A percentile compares a stretch with the other conserved stretches of the same genome.
Evolutionary conservation across 2,113 vertebrate genomes (phyloP).

Genomic region (Stegostoma tigrinum): DNA sequence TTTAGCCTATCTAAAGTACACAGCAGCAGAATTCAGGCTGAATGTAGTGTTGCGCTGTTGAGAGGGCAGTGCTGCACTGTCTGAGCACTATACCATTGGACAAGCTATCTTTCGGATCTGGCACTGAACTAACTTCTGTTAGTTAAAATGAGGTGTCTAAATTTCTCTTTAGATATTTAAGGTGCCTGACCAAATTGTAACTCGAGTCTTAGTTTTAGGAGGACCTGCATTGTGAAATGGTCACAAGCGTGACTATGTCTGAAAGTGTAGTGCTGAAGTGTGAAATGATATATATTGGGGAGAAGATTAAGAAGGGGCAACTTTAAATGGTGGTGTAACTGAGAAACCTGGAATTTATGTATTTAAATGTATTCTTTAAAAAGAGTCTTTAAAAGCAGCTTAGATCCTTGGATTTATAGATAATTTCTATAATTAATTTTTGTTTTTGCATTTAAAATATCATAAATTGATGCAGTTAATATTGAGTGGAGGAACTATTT

Average conservation of each 20-base stretch:
- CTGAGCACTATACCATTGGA: no score
- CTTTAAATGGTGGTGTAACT: not conserved
- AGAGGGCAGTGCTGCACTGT: not conserved
- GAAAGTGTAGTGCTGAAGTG: not conserved
- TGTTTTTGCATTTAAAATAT: not conserved
- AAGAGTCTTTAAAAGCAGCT: not conserved
- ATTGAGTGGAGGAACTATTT: not conserved
- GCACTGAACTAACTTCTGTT: no score
- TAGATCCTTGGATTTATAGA: not conserved
- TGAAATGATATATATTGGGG: not conserved
- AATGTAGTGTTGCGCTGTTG: not conserved
- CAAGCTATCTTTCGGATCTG: no score
- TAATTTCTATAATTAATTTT: not conserved
- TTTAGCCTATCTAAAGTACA: not conserved
- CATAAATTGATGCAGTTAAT: not conserved
- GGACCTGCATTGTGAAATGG: not conserved
- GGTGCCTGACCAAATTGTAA: not conserved
- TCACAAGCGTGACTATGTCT: not conserved
- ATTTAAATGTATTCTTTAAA: not conserved
- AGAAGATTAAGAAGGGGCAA: not conserved
- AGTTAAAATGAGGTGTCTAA: not conserved
- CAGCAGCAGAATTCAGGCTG: not conserved
- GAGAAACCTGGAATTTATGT: not conserved
- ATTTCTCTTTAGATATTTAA: not conserved
- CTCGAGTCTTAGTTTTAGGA: not conserved